Evolutionary conservation across 2,888 invertebrate species (phyloP), one percentile per base, ranked within the genome.

Genomic region (Volucella zonaria): DNA sequence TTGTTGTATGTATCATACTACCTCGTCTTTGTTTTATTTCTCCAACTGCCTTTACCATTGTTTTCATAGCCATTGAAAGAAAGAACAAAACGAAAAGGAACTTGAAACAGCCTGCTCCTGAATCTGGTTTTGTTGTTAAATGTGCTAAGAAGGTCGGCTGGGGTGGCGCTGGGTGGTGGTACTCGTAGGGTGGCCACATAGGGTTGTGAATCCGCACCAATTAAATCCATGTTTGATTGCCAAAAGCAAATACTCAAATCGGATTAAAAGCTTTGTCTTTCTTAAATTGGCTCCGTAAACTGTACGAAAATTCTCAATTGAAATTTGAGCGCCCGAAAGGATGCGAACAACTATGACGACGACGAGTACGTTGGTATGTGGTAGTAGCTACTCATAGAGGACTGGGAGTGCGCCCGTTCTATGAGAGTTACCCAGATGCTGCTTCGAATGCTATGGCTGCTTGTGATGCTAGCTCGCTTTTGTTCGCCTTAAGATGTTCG

Each of bases 191-290:
- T 31, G 49, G 40, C 18, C 18, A 23, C 18, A 23, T 12, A 15
- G 56, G 43, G 54, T 31, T 43, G 40, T 58, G 67, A 82, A 74
- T 77, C 86, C 74, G 78, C 77, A 82, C 86, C 86, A 86, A 86
- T 86, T 86, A 86, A 86, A 86, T 86, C 82, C 86, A 86, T 86
- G 86, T 82, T 86, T 86, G 86, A 86, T 86, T 86, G 86, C 86
- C 86, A 86, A 86, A 86, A 81, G 86, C 86, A 86, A 86, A 86
- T 82, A 86, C 86, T 82, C 82, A 86, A 86, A 86, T 86, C 82
- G 82, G 81, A 86, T 86, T 86, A 86, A 86, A 82, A 86, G 86
- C 86, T 82, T 86, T 82, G 82, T 86, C 82, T 86, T 82, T 82
- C 82, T 82, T 81, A 85, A 85, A 85, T 85, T 85, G 85, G 85